A percentile compares a stretch with the other conserved stretches of the same genome.
Evolutionary conservation across 1,140 invertebrate species (phyloP).

Genomic region (Cherax destructor): DNA sequence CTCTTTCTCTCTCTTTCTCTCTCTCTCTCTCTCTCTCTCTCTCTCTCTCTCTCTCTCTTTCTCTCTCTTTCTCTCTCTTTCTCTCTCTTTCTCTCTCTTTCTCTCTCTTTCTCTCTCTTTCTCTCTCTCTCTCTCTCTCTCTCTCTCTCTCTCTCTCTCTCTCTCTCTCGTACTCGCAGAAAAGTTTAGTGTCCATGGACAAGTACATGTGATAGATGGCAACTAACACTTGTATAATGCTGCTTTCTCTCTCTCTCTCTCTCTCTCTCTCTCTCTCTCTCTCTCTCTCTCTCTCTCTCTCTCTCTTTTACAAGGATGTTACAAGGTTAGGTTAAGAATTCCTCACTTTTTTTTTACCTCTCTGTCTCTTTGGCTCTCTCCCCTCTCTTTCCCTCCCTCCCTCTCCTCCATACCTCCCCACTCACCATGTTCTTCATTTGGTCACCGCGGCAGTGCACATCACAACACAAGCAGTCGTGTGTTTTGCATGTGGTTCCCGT

Average conservation of each 20-base stretch:
- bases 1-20: background rate
- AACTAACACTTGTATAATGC: too few species aligned
- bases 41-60: background rate
- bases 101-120: background rate
- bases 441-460: too few species aligned
- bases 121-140: background rate
- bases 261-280: background rate
- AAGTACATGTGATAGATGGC: too few species aligned
- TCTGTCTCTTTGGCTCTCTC: conserved; percentile 1
- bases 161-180: too few species aligned
- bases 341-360: background rate
- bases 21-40: background rate
- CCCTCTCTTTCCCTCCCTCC: conserved; percentile 2
- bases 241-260: conserved; percentile 2
- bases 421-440: background rate
- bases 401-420: background rate
- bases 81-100: background rate
- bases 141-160: background rate
- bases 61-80: conserved; percentile 21
- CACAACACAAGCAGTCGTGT: too few species aligned
- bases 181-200: too few species aligned
- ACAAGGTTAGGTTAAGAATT: too few species aligned
- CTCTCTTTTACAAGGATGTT: too few species aligned
- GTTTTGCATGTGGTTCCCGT: too few species aligned
- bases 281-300: too few species aligned